Conservation (phyloP, 2,113 vertebrate genomes). For the Cromileptes altivelis region DNA sequence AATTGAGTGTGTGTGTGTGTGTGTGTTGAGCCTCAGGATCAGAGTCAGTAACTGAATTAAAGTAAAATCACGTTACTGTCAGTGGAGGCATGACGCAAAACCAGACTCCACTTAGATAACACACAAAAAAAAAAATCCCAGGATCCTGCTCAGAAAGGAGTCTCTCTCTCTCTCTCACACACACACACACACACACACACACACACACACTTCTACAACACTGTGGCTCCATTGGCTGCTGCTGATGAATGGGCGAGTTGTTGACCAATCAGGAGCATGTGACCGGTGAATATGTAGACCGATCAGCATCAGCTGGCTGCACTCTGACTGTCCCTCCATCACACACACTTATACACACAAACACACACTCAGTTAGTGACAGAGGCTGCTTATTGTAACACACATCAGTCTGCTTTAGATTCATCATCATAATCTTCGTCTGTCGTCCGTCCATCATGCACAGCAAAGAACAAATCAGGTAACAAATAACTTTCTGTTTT, state of each 20-base stretch:
- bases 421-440: neutral
- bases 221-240: constrained; percentile 55
- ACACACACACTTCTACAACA: constrained; percentile 12
- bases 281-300: constrained; percentile 59
- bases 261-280: constrained; percentile 72
- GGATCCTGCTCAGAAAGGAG: neutral
- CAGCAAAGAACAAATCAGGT: constrained; percentile 85
- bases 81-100: neutral
- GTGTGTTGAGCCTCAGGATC: neutral
- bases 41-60: constrained; percentile 7
- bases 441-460: constrained; percentile 74
- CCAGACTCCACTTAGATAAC: constrained; percentile 1
- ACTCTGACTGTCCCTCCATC: constrained; percentile 19
- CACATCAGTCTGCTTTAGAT: neutral
- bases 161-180: no score
- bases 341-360: neutral
- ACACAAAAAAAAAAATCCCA: neutral
- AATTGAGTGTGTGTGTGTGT: neutral
- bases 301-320: constrained; percentile 2
- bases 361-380: neutral
- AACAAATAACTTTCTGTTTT: constrained; percentile 31
- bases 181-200: constrained; percentile 18
- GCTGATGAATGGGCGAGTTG: constrained; percentile 55
- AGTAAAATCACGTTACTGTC: constrained; percentile 26
- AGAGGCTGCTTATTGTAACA: neutral